Percentiles rank a stretch among this genome's conserved stretches.
These are phyloP conservation scores for Pachypeltis micranthus DNA, from an alignment of 1,140 invertebrate genomes.

Conservation along the genomic window DNA sequence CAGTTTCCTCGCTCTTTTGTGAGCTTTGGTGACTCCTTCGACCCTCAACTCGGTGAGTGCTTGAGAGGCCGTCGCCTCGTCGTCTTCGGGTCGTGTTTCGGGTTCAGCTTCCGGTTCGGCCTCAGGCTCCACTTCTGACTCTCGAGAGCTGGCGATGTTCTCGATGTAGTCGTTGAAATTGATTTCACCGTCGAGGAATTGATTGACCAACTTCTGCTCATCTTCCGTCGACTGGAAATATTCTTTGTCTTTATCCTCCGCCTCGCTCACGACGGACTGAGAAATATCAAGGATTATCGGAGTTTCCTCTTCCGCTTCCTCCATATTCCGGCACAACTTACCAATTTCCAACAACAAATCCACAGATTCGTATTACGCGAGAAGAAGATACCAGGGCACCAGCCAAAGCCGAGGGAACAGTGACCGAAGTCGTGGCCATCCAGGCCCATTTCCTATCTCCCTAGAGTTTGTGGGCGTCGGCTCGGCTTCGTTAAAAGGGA, in stretches of 20 bases:
- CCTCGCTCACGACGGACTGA: neutral
- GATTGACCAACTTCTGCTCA: constrained; percentile 17
- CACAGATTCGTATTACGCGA: too few relatives aligned
- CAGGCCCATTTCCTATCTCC: too few relatives aligned
- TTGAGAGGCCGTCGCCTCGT: neutral
- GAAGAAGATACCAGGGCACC: too few relatives aligned
- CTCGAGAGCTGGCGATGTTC: constrained; percentile 6
- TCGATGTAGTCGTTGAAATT: constrained; percentile 18
- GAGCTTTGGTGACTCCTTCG: neutral
- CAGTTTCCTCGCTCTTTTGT: constrained; percentile 41
- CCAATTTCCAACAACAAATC: too few relatives aligned
- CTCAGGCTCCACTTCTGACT: neutral
- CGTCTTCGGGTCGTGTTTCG: neutral
- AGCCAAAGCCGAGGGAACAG: too few relatives aligned
- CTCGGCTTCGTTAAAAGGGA: too few relatives aligned
- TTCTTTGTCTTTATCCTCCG: neutral
- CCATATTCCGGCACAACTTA: too few relatives aligned
- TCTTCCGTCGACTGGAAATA: neutral
- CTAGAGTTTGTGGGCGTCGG: too few relatives aligned
- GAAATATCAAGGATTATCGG: neutral
- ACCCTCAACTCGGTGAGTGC: neutral
- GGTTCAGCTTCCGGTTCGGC: neutral
- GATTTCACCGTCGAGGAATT: constrained; percentile 17
- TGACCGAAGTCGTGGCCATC: too few relatives aligned
- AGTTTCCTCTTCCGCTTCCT: neutral